Evolutionary conservation across 2,888 invertebrate genomes (phyloP).

Genomic region (Dromius quadrimaculatus): DNA sequence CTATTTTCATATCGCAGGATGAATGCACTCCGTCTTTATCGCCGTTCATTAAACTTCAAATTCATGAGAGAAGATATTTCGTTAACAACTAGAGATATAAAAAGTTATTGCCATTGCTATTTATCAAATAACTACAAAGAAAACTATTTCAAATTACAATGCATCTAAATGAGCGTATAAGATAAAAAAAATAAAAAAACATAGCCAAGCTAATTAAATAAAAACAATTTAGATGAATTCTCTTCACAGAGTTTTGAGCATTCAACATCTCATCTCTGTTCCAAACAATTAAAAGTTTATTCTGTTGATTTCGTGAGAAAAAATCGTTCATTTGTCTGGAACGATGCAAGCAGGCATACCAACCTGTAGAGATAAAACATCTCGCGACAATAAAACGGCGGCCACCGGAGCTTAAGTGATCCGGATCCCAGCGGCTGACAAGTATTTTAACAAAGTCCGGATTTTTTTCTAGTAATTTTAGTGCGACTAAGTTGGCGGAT

Average conservation of each 20-base stretch:
- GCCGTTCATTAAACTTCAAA: too few species aligned
- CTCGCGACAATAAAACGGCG: constrained; percentile 17
- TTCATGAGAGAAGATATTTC: too few species aligned
- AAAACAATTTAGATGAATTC: too few species aligned
- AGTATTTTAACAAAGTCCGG: constrained; percentile 39
- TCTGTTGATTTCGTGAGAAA: constrained; percentile 24
- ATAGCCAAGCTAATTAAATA: too few species aligned
- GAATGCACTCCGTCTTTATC: too few species aligned
- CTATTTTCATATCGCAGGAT: too few species aligned
- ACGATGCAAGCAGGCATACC: constrained; percentile 31
- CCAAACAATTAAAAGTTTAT: constrained; percentile 19
- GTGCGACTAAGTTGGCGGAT: not conserved
- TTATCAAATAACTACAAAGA: too few species aligned
- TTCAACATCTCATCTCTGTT: not conserved
- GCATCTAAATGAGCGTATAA: too few species aligned
- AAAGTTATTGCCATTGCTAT: too few species aligned
- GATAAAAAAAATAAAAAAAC: too few species aligned
- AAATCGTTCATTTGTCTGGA: constrained; percentile 38
- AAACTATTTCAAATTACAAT: too few species aligned
- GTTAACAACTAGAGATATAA: too few species aligned
- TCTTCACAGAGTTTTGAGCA: constrained; percentile 6
- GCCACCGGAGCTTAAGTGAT: constrained; percentile 37
- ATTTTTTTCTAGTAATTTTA: constrained; percentile 9
- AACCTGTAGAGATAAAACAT: constrained; percentile 35
- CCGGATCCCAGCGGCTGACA: constrained; percentile 27